Evolutionary conservation across 1,140 invertebrate genomes (phyloP).

Genomic region (Spodoptera litura): DNA sequence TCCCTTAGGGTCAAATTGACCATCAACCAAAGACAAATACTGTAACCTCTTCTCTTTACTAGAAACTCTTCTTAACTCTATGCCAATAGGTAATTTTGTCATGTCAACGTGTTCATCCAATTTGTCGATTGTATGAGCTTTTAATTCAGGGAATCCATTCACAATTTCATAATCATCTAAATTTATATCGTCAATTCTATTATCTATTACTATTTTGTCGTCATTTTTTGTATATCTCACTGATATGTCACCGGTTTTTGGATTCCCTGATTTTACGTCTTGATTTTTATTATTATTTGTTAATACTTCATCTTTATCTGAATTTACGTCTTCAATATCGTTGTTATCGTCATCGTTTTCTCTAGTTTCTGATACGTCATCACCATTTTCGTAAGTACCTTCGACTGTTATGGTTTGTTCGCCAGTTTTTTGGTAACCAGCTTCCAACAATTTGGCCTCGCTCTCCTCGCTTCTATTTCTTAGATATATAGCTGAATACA

Average conservation of each 20-base stretch:
- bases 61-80: conserved; percentile 5
- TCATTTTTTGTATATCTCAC: no score
- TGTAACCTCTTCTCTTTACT: conserved; percentile 43
- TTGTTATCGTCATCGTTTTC: not conserved
- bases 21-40: conserved; percentile 51
- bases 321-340: no score
- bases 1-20: conserved; percentile 33
- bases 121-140: conserved; percentile 1
- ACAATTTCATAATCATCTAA: no score
- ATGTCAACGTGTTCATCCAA: not conserved
- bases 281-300: no score
- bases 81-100: not conserved
- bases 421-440: conserved; percentile 23
- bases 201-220: no score
- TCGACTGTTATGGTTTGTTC: not conserved
- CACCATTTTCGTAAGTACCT: not conserved
- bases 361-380: not conserved
- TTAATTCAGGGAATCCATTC: not conserved
- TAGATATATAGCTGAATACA: conserved; percentile 47
- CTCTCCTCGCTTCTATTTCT: conserved; percentile 52
- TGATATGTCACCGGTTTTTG: no score
- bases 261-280: no score
- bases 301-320: no score
- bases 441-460: conserved; percentile 34
- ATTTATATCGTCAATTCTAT: no score